These are phyloP conservation scores for Chelon auratus DNA, from an alignment of 2,797 vertebrate species.

Conservation along the genomic window DNA sequence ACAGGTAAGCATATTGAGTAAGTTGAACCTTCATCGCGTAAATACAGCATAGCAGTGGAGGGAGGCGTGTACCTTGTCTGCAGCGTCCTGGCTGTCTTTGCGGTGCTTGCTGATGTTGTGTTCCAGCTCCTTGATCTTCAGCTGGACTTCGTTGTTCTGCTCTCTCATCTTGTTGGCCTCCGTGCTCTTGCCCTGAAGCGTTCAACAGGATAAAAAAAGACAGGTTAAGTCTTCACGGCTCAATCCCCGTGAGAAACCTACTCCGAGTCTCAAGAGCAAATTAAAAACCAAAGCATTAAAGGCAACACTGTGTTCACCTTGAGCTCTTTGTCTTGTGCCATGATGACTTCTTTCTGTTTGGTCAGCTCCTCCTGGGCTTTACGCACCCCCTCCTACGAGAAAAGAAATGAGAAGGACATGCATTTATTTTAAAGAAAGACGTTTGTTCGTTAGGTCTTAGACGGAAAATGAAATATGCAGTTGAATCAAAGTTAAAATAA, in stretches of 20 bases:
- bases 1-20: background rate
- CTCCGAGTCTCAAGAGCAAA: background rate
- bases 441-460: no score
- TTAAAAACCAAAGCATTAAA: background rate
- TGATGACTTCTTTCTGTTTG: constrained; percentile 89
- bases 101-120: constrained; percentile 90
- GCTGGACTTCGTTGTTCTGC: constrained; percentile 89
- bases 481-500: no score
- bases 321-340: constrained; percentile 88
- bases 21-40: background rate
- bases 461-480: no score
- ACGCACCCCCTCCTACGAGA: constrained; percentile 87
- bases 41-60: background rate
- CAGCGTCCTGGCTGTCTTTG: constrained; percentile 88
- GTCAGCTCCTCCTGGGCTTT: constrained; percentile 89
- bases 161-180: constrained; percentile 85
- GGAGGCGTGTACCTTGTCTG: constrained; percentile 73
- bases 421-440: no score
- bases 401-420: background rate
- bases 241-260: background rate
- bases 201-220: constrained; percentile 5
- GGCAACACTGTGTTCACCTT: constrained; percentile 70
- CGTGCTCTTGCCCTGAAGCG: constrained; percentile 78
- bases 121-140: constrained; percentile 92
- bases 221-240: background rate